These are phyloP conservation scores for Blastomussa wellsi DNA, from an alignment of 92 coral and sea anemone species.

Conservation along the genomic window DNA sequence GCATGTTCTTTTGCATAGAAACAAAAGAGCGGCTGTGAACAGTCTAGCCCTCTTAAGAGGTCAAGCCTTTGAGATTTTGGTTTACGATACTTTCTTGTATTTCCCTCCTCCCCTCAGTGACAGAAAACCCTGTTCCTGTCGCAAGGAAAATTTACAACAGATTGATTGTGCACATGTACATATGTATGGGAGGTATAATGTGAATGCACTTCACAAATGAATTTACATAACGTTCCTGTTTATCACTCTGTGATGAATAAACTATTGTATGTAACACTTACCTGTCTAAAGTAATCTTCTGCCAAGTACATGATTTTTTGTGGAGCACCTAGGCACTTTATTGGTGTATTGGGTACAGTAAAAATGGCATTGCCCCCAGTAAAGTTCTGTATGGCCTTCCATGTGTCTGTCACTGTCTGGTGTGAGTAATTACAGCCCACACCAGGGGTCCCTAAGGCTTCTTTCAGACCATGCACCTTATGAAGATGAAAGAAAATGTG, in stretches of 20 bases:
- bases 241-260: neutral
- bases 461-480: constrained; percentile 85
- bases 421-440: constrained; percentile 86
- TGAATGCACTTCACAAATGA: too few species aligned
- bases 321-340: constrained; percentile 98
- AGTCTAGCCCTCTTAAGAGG: too few species aligned
- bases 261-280: neutral
- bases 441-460: constrained; percentile 91
- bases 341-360: constrained; percentile 90
- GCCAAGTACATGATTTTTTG: constrained; percentile 97
- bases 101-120: too few species aligned
- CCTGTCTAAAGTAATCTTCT: constrained; percentile 89
- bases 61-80: too few species aligned
- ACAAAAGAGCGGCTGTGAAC: too few species aligned
- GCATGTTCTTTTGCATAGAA: too few species aligned
- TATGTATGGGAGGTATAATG: too few species aligned
- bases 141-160: too few species aligned
- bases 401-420: constrained; percentile 85
- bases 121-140: too few species aligned
- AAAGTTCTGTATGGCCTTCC: constrained; percentile 91
- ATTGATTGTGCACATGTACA: too few species aligned
- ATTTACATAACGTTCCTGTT: neutral
- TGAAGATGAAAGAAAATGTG: neutral
- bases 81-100: too few species aligned
- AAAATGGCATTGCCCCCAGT: constrained; percentile 95